phyloP scores from a whole-genome alignment of 2,113 vertebrate genomes.

The Bostrychus sinensis region DNA sequence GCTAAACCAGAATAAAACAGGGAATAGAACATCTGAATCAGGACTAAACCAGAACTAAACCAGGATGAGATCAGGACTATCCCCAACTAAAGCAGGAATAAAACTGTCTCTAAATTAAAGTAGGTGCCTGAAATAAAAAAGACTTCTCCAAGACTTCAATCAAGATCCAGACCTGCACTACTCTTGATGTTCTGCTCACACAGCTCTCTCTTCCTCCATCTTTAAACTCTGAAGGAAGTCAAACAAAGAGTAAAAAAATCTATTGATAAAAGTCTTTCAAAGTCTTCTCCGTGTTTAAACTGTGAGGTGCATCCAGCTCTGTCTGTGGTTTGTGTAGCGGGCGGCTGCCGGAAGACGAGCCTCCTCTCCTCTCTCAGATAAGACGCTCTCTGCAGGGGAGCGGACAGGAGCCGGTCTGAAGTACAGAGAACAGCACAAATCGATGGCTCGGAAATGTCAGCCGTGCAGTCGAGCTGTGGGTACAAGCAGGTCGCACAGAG shows the following conservation, averaged over 20 bases:
- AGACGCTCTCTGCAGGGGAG: conserved; percentile 28
- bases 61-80: too few relatives aligned
- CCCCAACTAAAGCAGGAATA: too few relatives aligned
- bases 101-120: too few relatives aligned
- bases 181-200: too few relatives aligned
- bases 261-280: too few relatives aligned
- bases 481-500: conserved; percentile 22
- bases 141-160: too few relatives aligned
- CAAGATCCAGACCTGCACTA: too few relatives aligned
- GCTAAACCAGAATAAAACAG: too few relatives aligned
- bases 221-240: background rate
- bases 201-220: background rate
- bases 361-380: conserved; percentile 12
- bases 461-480: conserved; percentile 32
- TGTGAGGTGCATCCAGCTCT: background rate
- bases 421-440: conserved; percentile 30
- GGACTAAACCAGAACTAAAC: too few relatives aligned
- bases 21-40: too few relatives aligned
- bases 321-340: background rate
- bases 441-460: conserved; percentile 56
- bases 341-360: conserved; percentile 15
- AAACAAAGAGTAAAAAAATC: too few relatives aligned
- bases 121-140: too few relatives aligned
- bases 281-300: background rate
- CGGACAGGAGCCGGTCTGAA: conserved; percentile 33